A percentile compares a stretch with the other conserved stretches of the same genome.
phyloP scores from a whole-genome alignment of 2,888 invertebrate species.

The Argyresthia albistria region DNA sequence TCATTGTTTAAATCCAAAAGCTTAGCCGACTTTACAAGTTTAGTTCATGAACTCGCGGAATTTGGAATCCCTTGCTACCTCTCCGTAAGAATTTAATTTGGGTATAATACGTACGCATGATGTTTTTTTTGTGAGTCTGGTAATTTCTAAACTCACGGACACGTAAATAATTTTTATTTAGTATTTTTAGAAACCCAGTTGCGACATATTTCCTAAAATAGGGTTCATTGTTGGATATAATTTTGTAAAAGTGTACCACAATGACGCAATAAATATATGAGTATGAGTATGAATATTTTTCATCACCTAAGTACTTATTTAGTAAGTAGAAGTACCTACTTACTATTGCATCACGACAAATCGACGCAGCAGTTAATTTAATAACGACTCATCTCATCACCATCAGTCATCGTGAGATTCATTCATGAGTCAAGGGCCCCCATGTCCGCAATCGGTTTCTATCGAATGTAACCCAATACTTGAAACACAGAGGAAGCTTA shows the following conservation, averaged over 20 bases:
- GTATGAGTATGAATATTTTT: too few relatives aligned
- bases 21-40: neutral
- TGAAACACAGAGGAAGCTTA: conserved; percentile 46
- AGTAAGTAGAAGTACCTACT: too few relatives aligned
- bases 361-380: too few relatives aligned
- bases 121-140: neutral
- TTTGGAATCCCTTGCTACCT: neutral
- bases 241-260: too few relatives aligned
- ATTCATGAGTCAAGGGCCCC: neutral
- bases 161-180: too few relatives aligned
- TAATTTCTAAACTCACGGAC: neutral
- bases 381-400: too few relatives aligned
- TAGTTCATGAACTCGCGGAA: neutral
- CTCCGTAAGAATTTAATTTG: conserved; percentile 1
- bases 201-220: too few relatives aligned
- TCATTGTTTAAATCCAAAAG: neutral
- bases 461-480: conserved; percentile 29
- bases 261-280: too few relatives aligned
- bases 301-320: too few relatives aligned
- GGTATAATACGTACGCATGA: neutral
- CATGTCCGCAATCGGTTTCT: neutral
- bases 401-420: neutral
- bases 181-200: too few relatives aligned
- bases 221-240: too few relatives aligned
- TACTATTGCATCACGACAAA: neutral